A percentile compares a stretch with the other conserved stretches of the same genome.
phyloP scores from a whole-genome alignment of 2,797 vertebrate species.

The Stomatorhinus walkeri region DNA sequence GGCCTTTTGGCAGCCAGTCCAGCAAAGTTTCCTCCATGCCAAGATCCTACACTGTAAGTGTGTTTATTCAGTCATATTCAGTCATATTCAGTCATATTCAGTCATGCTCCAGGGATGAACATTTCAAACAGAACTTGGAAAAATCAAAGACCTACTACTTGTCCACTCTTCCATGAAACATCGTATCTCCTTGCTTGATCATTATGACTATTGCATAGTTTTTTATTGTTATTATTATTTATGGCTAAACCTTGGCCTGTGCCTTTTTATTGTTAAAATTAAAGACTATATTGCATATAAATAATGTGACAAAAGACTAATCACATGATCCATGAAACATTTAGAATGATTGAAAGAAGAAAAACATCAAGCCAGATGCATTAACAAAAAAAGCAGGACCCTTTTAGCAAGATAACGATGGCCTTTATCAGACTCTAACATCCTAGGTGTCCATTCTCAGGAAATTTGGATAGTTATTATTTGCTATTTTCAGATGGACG shows the following conservation, averaged over 20 bases:
- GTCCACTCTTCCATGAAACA: not conserved
- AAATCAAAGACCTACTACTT: not conserved
- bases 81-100: not conserved
- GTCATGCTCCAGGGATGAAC: not conserved
- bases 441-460: slow-evolving; percentile 29
- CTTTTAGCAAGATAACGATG: not conserved
- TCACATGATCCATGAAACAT: not conserved
- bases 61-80: too few species aligned
- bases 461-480: slow-evolving; percentile 17
- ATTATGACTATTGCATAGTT: not conserved
- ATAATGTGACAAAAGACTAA: not conserved
- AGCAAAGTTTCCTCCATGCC: slow-evolving; percentile 71
- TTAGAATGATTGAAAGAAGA: not conserved
- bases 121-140: not conserved
- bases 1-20: slow-evolving; percentile 76
- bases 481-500: slow-evolving; percentile 62
- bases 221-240: not conserved
- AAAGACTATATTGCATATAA: not conserved
- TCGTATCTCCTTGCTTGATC: not conserved
- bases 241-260: not conserved
- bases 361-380: not conserved
- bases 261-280: not conserved
- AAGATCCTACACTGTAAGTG: slow-evolving; percentile 73
- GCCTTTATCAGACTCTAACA: not conserved
- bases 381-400: not conserved